Percentiles rank a stretch among this genome's conserved stretches.
Conservation (phyloP, 2,797 vertebrate genomes). For the Coluber constrictor region DNA sequence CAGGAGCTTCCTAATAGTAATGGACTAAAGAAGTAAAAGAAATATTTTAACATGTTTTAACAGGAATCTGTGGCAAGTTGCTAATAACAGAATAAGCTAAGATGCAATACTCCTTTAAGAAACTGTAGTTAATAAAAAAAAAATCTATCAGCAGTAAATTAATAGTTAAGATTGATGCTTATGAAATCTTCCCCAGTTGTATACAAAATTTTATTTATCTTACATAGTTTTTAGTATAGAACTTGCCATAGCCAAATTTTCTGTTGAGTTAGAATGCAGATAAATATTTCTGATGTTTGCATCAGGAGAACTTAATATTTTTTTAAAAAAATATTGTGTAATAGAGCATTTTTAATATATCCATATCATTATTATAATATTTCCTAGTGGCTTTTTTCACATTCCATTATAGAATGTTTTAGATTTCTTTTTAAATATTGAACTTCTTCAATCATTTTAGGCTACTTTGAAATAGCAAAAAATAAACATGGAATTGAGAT, state of each 20-base stretch:
- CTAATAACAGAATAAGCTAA: slow-evolving; percentile 43
- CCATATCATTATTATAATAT: background rate
- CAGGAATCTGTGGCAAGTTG: slow-evolving; percentile 32
- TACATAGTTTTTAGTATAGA: background rate
- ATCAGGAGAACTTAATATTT: background rate
- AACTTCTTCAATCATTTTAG: background rate
- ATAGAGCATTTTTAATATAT: background rate
- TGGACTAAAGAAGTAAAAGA: background rate
- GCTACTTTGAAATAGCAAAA: background rate
- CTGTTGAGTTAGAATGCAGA: background rate
- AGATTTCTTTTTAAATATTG: background rate
- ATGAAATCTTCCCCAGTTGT: background rate
- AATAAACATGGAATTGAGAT: background rate
- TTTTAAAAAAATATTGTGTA: background rate
- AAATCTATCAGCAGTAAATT: slow-evolving; percentile 44
- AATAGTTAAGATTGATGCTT: slow-evolving; percentile 19
- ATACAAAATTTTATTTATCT: background rate
- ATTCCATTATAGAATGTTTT: background rate
- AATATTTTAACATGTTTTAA: slow-evolving; percentile 1
- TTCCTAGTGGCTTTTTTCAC: background rate
- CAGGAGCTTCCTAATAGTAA: slow-evolving; percentile 19
- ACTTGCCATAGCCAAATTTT: background rate
- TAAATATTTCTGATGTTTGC: background rate
- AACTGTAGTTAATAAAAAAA: slow-evolving; percentile 54
- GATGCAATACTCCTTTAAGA: slow-evolving; percentile 46